Evolutionary conservation across 2,888 invertebrate genomes (phyloP), one percentile per base, ranked within the genome.

Genomic region (Antheraea assamensis): DNA sequence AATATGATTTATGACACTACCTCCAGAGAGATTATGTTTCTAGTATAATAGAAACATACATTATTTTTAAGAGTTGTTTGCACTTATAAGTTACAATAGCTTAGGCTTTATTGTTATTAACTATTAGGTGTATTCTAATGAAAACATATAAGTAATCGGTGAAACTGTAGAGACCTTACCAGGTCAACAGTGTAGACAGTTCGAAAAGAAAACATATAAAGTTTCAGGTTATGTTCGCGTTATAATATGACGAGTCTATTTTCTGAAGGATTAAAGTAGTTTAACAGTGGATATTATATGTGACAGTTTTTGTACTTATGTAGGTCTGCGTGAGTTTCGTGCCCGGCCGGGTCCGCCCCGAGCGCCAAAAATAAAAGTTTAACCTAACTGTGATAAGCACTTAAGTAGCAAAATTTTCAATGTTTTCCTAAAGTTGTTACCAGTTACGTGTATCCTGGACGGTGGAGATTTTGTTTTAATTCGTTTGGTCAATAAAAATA

Each of bases 371-470:
- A 94, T 93, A 93, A 93, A 94, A 93, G 91, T 92, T 92, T 89
- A 90, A 88, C 85, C 85, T 83, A 79, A 79, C 81, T 75, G 86
- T 86, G 93, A 93, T 94, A 94, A 93, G 92, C 89, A 89, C 89
- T 93, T 94, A 93, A 93, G 92, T 89, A 88, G 89, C 93, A 82
- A 92, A 93, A 94, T 92, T 94, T 93, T 93, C 93, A 93, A 93
- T 93, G 93, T 91, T 92, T 91, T 90, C 90, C 88, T 87, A 85
- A 88, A 88, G 86, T 88, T 87, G 82, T 81, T 52, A 71, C 73
- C 70, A 31, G 66, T 66, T 74, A 72, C 71, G 68, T 71, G 66
- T 73, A n/a, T 68, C 35, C 35, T 68, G n/a, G 35, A 35, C 61
- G 17, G 27, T 17, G 5, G 4, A 5, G 61, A 17, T 64, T 64